Evolutionary conservation across 1,140 invertebrate genomes (phyloP).

Genomic region (Heliothis virescens): DNA sequence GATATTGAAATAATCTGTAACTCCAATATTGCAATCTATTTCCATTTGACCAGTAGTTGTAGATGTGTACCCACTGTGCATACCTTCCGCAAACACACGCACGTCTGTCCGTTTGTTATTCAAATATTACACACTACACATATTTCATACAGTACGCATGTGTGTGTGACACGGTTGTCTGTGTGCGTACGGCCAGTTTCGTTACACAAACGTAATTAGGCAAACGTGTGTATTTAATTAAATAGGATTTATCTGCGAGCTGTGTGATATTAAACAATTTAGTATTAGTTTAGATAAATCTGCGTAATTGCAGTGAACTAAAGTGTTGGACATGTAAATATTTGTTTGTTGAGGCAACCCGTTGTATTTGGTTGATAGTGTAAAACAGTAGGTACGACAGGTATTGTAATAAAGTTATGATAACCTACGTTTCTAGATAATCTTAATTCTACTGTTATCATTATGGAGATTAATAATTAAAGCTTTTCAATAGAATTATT

Average conservation of each 20-base stretch:
- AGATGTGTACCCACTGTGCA: neutral
- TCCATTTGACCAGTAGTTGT: neutral
- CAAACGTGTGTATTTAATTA: constrained; percentile 1
- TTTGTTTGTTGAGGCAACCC: too few relatives aligned
- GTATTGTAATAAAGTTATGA: too few relatives aligned
- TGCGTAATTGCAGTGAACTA: neutral
- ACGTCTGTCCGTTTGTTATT: constrained; percentile 31
- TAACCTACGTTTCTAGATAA: too few relatives aligned
- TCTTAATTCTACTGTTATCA: too few relatives aligned
- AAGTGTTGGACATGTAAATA: neutral
- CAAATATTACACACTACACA: constrained; percentile 38
- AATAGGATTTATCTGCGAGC: neutral
- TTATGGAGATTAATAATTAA: too few relatives aligned
- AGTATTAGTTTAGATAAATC: neutral
- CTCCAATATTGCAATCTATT: neutral
- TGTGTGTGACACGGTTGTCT: neutral
- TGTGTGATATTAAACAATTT: constrained; percentile 3
- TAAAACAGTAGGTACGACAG: too few relatives aligned
- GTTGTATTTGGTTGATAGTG: too few relatives aligned
- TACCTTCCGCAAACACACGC: constrained; percentile 3
- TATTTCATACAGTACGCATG: neutral
- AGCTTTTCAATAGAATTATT: too few relatives aligned
- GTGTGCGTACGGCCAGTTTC: neutral
- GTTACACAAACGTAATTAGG: constrained; percentile 13
- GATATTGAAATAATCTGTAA: neutral